Conservation (phyloP, 2,113 vertebrate species). For the Eidolon helvum region DNA sequence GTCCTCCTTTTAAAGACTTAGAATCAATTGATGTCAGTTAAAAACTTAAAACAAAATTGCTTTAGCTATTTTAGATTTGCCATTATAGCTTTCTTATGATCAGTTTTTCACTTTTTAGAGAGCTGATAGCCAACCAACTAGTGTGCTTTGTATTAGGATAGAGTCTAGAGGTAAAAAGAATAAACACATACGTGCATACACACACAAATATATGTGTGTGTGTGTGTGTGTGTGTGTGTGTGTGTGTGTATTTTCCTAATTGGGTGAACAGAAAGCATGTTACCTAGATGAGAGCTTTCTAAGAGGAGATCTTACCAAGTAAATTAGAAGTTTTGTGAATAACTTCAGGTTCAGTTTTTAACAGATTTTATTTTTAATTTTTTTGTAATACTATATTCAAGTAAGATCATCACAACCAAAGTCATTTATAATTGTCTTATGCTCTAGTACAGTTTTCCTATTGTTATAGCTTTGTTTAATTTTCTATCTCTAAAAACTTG, state of each 20-base stretch:
- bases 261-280: neutral
- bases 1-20: neutral
- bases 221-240: too few relatives aligned
- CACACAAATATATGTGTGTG: too few relatives aligned
- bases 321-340: neutral
- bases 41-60: neutral
- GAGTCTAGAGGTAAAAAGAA: neutral
- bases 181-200: neutral
- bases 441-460: neutral
- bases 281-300: neutral
- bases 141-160: neutral
- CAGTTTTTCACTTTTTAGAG: neutral
- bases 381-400: neutral
- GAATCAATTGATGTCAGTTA: too few relatives aligned
- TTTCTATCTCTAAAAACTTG: neutral
- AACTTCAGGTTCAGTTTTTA: neutral
- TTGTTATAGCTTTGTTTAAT: neutral
- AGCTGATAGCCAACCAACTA: neutral
- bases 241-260: neutral
- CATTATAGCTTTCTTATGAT: neutral
- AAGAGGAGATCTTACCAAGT: neutral
- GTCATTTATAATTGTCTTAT: neutral
- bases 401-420: neutral
- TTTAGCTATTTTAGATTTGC: neutral
- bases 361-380: neutral